Conservation (phyloP, 2,888 invertebrate genomes). For the Diaperis boleti region DNA sequence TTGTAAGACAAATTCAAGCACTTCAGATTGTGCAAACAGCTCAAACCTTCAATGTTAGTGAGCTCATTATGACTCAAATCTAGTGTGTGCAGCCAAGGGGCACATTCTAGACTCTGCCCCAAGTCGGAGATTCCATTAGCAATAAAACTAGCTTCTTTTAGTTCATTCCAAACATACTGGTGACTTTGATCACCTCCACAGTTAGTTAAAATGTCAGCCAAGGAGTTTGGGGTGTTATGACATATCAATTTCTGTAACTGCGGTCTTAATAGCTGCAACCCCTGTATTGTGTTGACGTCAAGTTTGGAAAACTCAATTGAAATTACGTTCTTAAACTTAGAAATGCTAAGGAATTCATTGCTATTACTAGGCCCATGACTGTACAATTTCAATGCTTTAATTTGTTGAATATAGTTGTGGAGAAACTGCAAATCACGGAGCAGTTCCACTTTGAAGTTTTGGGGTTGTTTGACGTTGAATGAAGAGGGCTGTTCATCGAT, state of each 20-base stretch:
- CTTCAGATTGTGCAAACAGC: constrained; percentile 73
- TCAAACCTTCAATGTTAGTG: constrained; percentile 68
- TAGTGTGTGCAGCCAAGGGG: constrained; percentile 72
- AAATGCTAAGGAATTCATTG: constrained; percentile 67
- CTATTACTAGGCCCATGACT: constrained; percentile 42
- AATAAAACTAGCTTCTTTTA: constrained; percentile 71
- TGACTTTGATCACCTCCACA: constrained; percentile 74
- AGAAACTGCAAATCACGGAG: constrained; percentile 72
- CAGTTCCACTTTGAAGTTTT: constrained; percentile 69
- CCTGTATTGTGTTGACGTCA: constrained; percentile 68
- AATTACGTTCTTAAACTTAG: constrained; percentile 71
- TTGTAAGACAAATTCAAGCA: constrained; percentile 76
- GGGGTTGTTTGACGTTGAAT: constrained; percentile 72
- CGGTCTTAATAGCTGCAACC: constrained; percentile 71
- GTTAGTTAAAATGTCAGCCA: constrained; percentile 67
- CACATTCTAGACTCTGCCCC: constrained; percentile 71
- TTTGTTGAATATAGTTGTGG: constrained; percentile 54
- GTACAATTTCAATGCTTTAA: constrained; percentile 54
- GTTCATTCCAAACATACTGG: constrained; percentile 73
- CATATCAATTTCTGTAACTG: constrained; percentile 71
- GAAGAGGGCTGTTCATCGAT: constrained; percentile 49
- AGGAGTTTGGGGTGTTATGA: constrained; percentile 63
- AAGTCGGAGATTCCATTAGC: constrained; percentile 70
- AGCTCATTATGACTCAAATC: constrained; percentile 77
- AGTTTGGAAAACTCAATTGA: constrained; percentile 72